phyloP scores from a whole-genome alignment of 1,140 invertebrate species.

The Drosophila willistoni region DNA sequence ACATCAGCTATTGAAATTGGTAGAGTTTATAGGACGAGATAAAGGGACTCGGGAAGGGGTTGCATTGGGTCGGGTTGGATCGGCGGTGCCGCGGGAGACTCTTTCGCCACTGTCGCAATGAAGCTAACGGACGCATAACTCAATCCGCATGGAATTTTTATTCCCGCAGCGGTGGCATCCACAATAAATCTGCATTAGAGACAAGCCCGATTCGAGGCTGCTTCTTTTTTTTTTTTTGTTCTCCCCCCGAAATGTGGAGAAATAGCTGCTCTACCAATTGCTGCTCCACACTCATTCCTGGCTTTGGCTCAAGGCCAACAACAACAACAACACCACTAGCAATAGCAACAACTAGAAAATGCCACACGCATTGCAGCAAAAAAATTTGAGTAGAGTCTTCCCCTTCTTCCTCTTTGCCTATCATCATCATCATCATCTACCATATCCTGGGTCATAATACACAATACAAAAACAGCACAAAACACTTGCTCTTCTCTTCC shows the following conservation, averaged over 20 bases:
- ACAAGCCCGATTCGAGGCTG: conserved; percentile 8
- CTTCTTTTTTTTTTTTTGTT: background rate
- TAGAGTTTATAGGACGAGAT: background rate
- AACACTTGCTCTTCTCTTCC: conserved; percentile 42
- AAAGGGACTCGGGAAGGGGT: background rate
- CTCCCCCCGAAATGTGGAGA: conserved; percentile 3
- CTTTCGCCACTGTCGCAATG: conserved; percentile 50
- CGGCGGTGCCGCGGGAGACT: conserved; percentile 4
- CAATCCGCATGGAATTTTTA: conserved; percentile 81
- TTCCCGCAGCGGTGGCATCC: conserved; percentile 78
- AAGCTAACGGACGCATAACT: conserved; percentile 81
- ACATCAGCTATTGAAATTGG: conserved; percentile 58
- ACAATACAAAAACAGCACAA: conserved; percentile 50
- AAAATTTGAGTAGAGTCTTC: conserved; percentile 18
- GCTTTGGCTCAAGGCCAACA: conserved; percentile 62
- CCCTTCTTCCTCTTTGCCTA: background rate
- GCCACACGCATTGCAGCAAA: conserved; percentile 60
- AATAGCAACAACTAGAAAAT: conserved; percentile 24
- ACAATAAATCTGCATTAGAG: conserved; percentile 81
- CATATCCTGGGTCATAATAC: conserved; percentile 24
- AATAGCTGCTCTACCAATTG: conserved; percentile 1
- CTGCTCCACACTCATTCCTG: conserved; percentile 15
- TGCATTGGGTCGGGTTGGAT: background rate
- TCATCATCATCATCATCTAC: background rate
- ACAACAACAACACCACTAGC: conserved; percentile 19